Percentiles rank a stretch among this genome's conserved stretches.
Conservation (phyloP, 2,888 invertebrate species). For the Prosapia bicincta region DNA sequence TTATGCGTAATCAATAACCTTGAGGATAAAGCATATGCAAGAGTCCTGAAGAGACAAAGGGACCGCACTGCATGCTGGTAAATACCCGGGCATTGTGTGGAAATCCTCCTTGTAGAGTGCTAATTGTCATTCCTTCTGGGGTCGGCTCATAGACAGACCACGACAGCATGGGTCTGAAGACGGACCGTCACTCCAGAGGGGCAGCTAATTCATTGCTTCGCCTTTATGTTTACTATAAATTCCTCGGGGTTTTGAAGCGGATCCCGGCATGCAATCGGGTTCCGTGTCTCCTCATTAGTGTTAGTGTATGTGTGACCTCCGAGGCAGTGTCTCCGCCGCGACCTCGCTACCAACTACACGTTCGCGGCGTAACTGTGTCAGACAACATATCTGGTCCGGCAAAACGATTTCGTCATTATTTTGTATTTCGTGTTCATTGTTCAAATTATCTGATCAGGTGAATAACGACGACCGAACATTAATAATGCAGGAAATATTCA, state of each 20-base stretch:
- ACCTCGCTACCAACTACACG: background rate
- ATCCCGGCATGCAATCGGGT: background rate
- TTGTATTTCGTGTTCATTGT: background rate
- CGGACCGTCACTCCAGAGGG: background rate
- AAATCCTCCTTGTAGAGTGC: conserved; percentile 8
- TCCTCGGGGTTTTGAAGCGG: background rate
- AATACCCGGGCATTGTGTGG: conserved; percentile 22
- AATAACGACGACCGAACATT: too few species aligned
- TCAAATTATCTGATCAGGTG: background rate
- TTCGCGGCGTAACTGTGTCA: background rate
- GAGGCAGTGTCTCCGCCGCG: background rate
- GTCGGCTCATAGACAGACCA: background rate
- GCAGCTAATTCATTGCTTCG: background rate
- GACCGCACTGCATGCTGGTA: conserved; percentile 4
- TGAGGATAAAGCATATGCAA: background rate
- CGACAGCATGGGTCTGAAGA: background rate
- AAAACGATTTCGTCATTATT: background rate
- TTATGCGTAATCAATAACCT: too few species aligned
- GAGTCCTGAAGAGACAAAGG: conserved; percentile 16
- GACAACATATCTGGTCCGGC: background rate
- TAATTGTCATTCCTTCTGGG: background rate
- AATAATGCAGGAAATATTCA: too few species aligned
- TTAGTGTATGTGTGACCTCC: background rate
- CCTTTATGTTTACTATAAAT: background rate
- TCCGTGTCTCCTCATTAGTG: background rate